phyloP scores from a whole-genome alignment of 64 coral and sea anemone genomes.

The Trachythela sp. region DNA sequence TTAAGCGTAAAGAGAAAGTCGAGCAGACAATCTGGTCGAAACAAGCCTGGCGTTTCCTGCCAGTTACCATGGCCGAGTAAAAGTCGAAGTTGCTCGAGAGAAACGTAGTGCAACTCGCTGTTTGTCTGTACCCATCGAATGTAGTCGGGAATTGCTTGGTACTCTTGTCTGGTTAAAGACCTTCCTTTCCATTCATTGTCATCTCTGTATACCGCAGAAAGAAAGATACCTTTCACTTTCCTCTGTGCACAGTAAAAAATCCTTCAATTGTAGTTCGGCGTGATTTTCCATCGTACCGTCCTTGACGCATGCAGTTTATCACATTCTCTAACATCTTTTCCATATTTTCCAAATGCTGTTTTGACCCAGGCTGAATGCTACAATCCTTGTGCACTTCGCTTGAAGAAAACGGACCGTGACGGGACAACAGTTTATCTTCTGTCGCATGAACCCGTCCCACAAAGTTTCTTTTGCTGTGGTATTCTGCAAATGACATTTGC shows the following conservation, averaged over 20 bases:
- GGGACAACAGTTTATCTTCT: slow-evolving; percentile 36
- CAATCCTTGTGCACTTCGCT: background rate
- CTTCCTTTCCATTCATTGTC: background rate
- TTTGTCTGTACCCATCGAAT: slow-evolving; percentile 10
- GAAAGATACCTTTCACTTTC: too few species aligned
- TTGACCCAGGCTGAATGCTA: background rate
- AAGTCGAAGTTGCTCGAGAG: background rate
- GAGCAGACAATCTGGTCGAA: background rate
- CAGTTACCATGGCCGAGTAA: background rate
- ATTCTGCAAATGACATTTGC: slow-evolving; percentile 51
- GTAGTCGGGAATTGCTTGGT: background rate
- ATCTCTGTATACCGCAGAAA: too few species aligned
- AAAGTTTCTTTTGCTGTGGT: slow-evolving; percentile 50
- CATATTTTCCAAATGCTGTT: slow-evolving; percentile 54
- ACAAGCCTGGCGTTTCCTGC: background rate
- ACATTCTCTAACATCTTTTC: slow-evolving; percentile 41
- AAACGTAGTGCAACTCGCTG: background rate
- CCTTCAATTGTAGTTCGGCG: background rate
- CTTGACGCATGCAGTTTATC: background rate
- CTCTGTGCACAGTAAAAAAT: background rate
- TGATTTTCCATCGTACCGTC: background rate
- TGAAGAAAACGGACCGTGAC: too few species aligned
- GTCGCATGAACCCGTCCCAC: slow-evolving; percentile 34
- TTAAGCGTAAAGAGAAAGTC: background rate
- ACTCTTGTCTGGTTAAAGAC: background rate